A percentile compares a stretch with the other conserved stretches of the same genome.
Conservation (phyloP, 2,888 invertebrate genomes). For the Synergus gifuensis region DNA sequence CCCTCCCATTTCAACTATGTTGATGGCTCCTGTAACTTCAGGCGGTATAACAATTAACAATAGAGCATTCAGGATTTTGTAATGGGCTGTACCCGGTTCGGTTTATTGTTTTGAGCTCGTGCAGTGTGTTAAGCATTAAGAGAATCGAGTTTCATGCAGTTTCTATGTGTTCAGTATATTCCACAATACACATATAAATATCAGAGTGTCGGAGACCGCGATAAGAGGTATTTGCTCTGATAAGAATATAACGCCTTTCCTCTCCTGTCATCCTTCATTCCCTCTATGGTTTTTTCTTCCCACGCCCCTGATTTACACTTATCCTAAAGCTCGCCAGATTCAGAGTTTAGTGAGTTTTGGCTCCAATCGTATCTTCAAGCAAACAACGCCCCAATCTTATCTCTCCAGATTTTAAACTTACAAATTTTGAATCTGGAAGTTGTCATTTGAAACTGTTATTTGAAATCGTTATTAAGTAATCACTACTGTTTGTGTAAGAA, state of each 20-base stretch:
- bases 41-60: constrained; percentile 60
- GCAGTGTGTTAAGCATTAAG: constrained; percentile 54
- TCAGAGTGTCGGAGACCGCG: constrained; percentile 18
- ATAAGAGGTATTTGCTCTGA: constrained; percentile 30
- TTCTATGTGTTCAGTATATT: constrained; percentile 48
- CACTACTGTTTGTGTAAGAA: too few species aligned
- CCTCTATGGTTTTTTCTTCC: constrained; percentile 41
- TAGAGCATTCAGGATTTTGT: constrained; percentile 54
- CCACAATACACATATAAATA: constrained; percentile 16
- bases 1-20: constrained; percentile 52
- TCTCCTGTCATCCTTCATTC: constrained; percentile 28
- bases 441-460: background rate
- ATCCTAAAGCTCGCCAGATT: constrained; percentile 5
- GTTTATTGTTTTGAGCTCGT: constrained; percentile 57
- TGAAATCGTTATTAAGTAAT: too few species aligned
- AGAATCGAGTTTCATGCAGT: constrained; percentile 52
- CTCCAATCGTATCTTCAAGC: constrained; percentile 17
- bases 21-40: constrained; percentile 47
- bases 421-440: background rate
- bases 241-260: constrained; percentile 25
- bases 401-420: background rate
- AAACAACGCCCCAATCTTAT: background rate
- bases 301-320: constrained; percentile 31
- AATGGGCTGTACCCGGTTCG: constrained; percentile 47
- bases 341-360: constrained; percentile 1